Evolutionary conservation across 2,888 invertebrate species (phyloP).

Genomic region (Bembecia ichneumoniformis): DNA sequence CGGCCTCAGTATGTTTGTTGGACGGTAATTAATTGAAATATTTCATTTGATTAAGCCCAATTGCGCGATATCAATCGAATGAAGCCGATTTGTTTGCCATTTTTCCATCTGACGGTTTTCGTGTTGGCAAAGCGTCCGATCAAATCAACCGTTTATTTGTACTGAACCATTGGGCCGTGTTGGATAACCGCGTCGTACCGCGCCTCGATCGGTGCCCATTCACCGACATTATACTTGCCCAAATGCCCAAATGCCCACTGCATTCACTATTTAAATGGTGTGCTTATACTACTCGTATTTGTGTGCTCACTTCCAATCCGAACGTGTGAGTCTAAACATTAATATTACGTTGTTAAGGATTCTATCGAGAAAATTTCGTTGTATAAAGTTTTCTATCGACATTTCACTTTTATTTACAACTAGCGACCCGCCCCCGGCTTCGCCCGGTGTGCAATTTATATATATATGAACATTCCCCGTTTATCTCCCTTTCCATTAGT

Average conservation of each 20-base stretch:
- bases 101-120: neutral
- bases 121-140: conserved; percentile 26
- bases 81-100: conserved; percentile 24
- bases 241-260: too few relatives aligned
- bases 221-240: conserved; percentile 15
- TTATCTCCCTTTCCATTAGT: too few relatives aligned
- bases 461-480: too few relatives aligned
- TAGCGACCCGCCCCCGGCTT: too few relatives aligned
- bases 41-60: conserved; percentile 36
- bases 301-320: too few relatives aligned
- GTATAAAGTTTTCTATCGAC: too few relatives aligned
- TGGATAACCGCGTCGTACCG: conserved; percentile 15
- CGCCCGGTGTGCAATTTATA: too few relatives aligned
- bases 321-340: too few relatives aligned
- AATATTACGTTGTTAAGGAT: too few relatives aligned
- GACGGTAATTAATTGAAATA: neutral
- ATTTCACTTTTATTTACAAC: too few relatives aligned
- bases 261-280: neutral
- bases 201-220: conserved; percentile 21
- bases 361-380: too few relatives aligned
- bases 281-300: neutral
- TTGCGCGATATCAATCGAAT: conserved; percentile 16
- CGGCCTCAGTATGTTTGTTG: too few relatives aligned
- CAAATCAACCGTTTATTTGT: conserved; percentile 57
- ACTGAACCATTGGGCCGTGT: conserved; percentile 31